Percentiles rank a stretch among this genome's conserved stretches.
Conservation (phyloP, 2,888 invertebrate species). For the Kuschelorhynchus macadamiae region DNA sequence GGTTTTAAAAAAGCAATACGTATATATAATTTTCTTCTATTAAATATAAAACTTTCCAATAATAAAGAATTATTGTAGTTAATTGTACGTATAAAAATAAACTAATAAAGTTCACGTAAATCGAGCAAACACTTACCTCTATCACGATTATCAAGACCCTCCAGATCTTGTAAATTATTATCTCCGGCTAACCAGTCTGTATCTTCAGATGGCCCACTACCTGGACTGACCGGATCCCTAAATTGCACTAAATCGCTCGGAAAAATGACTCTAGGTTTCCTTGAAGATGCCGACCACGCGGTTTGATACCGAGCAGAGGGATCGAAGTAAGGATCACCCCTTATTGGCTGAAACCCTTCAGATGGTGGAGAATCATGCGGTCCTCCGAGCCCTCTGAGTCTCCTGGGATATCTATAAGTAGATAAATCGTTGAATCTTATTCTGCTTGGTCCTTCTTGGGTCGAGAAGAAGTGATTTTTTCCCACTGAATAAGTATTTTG, state of each 20-base stretch:
- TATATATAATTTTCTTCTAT: too few relatives aligned
- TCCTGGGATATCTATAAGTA: conserved; percentile 42
- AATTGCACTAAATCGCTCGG: conserved; percentile 67
- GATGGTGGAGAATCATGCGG: conserved; percentile 38
- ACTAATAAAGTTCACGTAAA: too few relatives aligned
- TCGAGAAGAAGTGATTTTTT: conserved; percentile 1
- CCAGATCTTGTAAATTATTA: conserved; percentile 75
- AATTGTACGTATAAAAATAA: too few relatives aligned
- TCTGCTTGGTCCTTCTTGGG: conserved; percentile 26
- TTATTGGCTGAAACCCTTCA: conserved; percentile 26
- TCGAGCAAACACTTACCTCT: conserved; percentile 77
- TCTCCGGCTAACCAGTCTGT: conserved; percentile 65
- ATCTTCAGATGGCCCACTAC: conserved; percentile 54
- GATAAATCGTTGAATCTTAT: conserved; percentile 29
- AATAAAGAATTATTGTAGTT: too few relatives aligned
- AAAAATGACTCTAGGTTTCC: conserved; percentile 67
- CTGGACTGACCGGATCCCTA: conserved; percentile 59
- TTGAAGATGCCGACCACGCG: conserved; percentile 58
- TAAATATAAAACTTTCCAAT: too few relatives aligned
- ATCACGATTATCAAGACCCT: conserved; percentile 70
- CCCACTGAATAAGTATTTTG: background rate
- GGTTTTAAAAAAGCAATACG: too few relatives aligned
- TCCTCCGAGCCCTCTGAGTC: conserved; percentile 44
- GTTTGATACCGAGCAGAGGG: conserved; percentile 59
- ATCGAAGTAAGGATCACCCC: conserved; percentile 55